Conservation (phyloP, 2,888 invertebrate genomes). For the Acanthoscelides obtectus region DNA sequence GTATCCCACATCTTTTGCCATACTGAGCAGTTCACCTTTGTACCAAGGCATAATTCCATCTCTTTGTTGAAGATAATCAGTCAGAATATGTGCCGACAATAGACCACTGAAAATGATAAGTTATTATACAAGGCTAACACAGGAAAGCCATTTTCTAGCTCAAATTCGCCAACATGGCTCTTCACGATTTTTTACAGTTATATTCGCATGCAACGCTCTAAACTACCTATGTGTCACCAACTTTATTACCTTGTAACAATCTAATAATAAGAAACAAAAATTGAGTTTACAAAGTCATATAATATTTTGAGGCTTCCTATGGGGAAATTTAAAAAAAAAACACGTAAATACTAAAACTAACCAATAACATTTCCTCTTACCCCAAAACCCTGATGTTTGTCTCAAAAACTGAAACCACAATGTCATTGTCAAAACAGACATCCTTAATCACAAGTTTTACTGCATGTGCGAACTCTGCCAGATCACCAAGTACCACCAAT, state of each 20-base stretch:
- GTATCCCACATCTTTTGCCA: slow-evolving; percentile 91
- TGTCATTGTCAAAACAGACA: slow-evolving; percentile 89
- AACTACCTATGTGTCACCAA: too few species aligned
- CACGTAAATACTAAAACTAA: too few species aligned
- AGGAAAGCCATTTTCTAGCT: too few species aligned
- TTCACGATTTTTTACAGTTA: too few species aligned
- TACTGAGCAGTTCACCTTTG: slow-evolving; percentile 76
- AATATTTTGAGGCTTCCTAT: too few species aligned
- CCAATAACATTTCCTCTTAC: slow-evolving; percentile 51
- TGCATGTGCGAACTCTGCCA: slow-evolving; percentile 90
- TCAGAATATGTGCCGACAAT: slow-evolving; percentile 86
- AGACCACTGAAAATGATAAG: slow-evolving; percentile 73
- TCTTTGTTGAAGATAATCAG: slow-evolving; percentile 73
- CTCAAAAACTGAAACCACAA: slow-evolving; percentile 96
- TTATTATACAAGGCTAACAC: too few species aligned
- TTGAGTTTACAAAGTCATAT: too few species aligned
- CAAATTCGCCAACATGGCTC: too few species aligned
- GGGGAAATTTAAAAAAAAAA: too few species aligned
- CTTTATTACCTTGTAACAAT: too few species aligned
- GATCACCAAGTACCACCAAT: slow-evolving; percentile 84
- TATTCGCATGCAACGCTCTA: too few species aligned
- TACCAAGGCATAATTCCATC: slow-evolving; percentile 78
- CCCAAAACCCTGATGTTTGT: slow-evolving; percentile 98
- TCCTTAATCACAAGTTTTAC: slow-evolving; percentile 80
- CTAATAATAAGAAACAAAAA: too few species aligned